Base-by-base conservation (phyloP, 35 echinoderm and acorn worm species). In the Eucidaris tribuloides region DNA sequence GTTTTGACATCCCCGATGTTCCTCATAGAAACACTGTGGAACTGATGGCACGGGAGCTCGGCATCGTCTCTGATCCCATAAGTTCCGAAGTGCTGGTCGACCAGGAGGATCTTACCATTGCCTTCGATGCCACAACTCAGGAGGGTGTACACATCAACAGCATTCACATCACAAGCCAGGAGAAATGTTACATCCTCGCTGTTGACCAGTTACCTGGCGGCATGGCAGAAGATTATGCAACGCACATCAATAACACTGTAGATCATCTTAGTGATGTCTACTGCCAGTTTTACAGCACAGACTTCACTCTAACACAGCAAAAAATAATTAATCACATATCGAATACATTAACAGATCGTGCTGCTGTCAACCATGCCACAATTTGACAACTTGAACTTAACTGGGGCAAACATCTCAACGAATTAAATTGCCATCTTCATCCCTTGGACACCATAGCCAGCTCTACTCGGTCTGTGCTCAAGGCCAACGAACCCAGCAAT, bases 111-210 rank as follows among this genome's bases (percentile, higher is more conserved):
- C 15, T 77, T 23, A 83, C 87, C 35, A 34, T 89, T 22, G 87
- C 60, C 0, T 82, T 89, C 83, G 79, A 89, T 76, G 87, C 87
- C 2, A 82, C 87, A 22, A 89, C 87, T 7, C 79, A 89, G 45
- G 87, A 89, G 3, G 87, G 87, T 0, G 25, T 72, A 45, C 87
- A 89, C 37, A 62, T 82, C 1, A 82, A 82, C 23, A 55, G 66
- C 32, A 77, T 89, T 43, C 87, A 89, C 52, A 1, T 77, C 13
- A 82, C 79, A 0, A 56, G 22, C 24, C 19, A 38, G 23, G 46
- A 71, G 36, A 58, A 45, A 29, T 82, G 62, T 15, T 40, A 82
- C 20, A 49, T 89, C 11, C 5, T 89, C 1, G 59, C 87, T 2
- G 5, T 89, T 11, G 87, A 89, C 25, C 38, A 82, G 58, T 56